Evolutionary conservation across 2,113 vertebrate species (phyloP).

Genomic region (Merops nubicus): DNA sequence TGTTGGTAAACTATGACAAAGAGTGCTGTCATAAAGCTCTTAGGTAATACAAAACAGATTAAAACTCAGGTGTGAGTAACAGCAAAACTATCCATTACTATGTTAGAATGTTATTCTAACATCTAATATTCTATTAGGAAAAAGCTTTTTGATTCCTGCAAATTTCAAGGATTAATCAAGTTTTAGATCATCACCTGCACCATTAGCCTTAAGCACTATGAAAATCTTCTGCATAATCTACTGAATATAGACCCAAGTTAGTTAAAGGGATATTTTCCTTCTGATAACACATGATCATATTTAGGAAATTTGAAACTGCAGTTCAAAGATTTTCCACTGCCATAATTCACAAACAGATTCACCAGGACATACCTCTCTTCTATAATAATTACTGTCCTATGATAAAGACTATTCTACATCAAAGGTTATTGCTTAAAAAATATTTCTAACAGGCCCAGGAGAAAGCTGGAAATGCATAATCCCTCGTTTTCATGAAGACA

Average conservation of each 20-base stretch:
- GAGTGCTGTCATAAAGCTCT: background rate
- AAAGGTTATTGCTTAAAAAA: conserved; percentile 70
- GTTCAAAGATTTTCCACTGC: background rate
- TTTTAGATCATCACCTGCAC: conserved; percentile 51
- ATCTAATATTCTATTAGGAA: background rate
- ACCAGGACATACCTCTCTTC: background rate
- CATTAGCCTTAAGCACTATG: conserved; percentile 37
- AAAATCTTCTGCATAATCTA: conserved; percentile 40
- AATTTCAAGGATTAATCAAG: conserved; percentile 49
- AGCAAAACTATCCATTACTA: conserved; percentile 18
- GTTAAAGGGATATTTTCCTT: conserved; percentile 27
- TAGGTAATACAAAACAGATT: background rate
- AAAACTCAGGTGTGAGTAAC: conserved; percentile 7
- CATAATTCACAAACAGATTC: conserved; percentile 32
- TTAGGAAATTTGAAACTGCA: conserved; percentile 1
- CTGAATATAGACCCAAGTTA: background rate
- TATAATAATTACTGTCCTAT: background rate
- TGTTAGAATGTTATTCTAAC: conserved; percentile 45
- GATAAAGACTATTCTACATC: conserved; percentile 37
- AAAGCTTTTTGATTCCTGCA: conserved; percentile 15
- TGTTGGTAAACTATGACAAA: background rate
- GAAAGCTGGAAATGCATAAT: conserved; percentile 74
- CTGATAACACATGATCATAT: background rate
- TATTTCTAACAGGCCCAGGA: conserved; percentile 53
- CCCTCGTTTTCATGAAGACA: conserved; percentile 78